These are phyloP conservation scores for Ctenodactylus gundi DNA, from an alignment of 2,113 vertebrate species.

Conservation along the genomic window DNA sequence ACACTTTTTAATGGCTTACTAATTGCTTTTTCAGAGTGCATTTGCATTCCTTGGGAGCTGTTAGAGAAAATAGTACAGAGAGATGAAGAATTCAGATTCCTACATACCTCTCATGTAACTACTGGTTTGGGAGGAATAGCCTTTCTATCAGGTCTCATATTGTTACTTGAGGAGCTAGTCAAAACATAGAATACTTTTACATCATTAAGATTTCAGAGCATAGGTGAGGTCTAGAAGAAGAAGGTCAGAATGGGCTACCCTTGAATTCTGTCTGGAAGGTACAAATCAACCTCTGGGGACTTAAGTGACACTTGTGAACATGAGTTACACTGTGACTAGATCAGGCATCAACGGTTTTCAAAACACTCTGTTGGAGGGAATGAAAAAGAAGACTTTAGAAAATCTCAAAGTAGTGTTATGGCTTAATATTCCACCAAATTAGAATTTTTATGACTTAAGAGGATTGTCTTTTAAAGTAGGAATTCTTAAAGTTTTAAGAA, in stretches of 20 bases:
- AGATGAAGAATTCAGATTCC: not conserved
- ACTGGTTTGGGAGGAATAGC: not conserved
- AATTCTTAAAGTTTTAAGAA: not conserved
- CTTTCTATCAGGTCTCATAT: not conserved
- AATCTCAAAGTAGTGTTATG: not conserved
- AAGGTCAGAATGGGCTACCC: not conserved
- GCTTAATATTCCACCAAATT: not conserved
- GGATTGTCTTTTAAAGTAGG: not conserved
- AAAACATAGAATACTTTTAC: conserved; percentile 3
- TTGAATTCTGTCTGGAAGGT: conserved; percentile 4
- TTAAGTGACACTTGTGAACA: not conserved
- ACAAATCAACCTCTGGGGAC: not conserved
- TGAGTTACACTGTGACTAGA: not conserved
- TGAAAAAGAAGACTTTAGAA: not conserved
- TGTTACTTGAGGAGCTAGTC: not conserved
- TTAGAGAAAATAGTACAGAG: not conserved
- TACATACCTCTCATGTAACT: not conserved
- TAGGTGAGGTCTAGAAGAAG: not conserved
- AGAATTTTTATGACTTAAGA: not conserved
- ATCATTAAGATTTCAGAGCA: not conserved
- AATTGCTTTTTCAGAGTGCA: not conserved
- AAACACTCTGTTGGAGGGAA: not conserved
- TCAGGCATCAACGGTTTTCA: not conserved
- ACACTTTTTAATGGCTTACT: not conserved
- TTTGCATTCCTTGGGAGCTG: not conserved